Conservation (phyloP, 2,888 invertebrate species). For the Entomobrya proxima region DNA sequence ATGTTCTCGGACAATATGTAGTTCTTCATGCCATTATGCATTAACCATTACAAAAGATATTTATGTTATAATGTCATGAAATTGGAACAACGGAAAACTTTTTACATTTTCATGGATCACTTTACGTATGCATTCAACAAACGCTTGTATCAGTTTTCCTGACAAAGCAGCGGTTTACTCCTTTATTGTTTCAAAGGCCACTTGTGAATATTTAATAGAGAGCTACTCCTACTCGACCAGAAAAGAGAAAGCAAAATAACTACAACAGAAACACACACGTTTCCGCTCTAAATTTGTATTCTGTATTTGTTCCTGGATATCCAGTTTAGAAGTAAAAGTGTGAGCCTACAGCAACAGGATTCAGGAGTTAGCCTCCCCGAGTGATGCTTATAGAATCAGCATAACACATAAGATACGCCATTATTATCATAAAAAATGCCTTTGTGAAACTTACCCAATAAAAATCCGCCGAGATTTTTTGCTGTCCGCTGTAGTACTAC, state of each 20-base stretch:
- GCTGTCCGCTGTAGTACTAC: not conserved
- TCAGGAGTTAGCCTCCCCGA: not conserved
- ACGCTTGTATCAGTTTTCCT: not conserved
- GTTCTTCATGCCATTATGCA: not conserved
- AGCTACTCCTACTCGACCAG: not conserved
- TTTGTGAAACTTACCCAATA: slow-evolving; percentile 29
- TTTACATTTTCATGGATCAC: slow-evolving; percentile 24
- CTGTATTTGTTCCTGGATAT: no score
- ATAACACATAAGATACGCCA: not conserved
- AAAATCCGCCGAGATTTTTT: not conserved
- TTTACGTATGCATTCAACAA: slow-evolving; percentile 3
- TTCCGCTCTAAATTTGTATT: not conserved
- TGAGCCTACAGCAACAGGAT: not conserved
- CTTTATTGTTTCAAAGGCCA: slow-evolving; percentile 6
- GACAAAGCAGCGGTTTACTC: not conserved
- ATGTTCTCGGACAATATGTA: not conserved
- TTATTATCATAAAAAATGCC: slow-evolving; percentile 22
- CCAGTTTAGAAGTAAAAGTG: no score
- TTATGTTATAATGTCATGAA: not conserved
- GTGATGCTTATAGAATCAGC: not conserved
- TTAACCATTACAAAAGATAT: not conserved
- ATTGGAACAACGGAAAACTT: not conserved
- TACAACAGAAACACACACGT: not conserved
- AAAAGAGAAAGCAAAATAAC: not conserved
- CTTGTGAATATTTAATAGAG: slow-evolving; percentile 10